phyloP scores from a whole-genome alignment of 2,113 vertebrate genomes.

The Charina bottae region DNA sequence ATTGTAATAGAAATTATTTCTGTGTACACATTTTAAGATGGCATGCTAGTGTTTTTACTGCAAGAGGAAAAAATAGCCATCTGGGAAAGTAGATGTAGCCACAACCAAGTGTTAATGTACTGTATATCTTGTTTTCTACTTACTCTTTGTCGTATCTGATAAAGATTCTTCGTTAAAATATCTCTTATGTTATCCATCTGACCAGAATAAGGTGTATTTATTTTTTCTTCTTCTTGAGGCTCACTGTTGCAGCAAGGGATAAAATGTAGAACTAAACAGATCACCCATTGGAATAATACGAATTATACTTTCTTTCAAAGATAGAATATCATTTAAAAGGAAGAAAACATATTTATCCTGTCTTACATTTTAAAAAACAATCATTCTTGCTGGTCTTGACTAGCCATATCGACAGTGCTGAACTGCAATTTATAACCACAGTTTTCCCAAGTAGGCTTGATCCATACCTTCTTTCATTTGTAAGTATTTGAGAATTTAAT shows the following conservation, averaged over 20 bases:
- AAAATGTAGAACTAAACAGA: slow-evolving; percentile 9
- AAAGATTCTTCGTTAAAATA: slow-evolving; percentile 95
- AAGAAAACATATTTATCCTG: background rate
- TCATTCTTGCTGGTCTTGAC: background rate
- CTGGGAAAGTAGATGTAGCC: slow-evolving; percentile 25
- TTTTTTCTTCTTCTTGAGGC: slow-evolving; percentile 77
- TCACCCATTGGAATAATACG: slow-evolving; percentile 16
- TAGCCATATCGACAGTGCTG: background rate
- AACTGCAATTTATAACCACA: background rate
- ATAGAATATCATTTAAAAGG: slow-evolving; percentile 9
- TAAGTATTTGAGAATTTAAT: background rate
- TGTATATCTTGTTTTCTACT: slow-evolving; percentile 63
- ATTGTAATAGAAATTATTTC: slow-evolving; percentile 21
- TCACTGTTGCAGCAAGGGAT: slow-evolving; percentile 66
- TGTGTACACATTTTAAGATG: background rate
- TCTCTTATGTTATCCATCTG: slow-evolving; percentile 91
- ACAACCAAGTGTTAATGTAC: slow-evolving; percentile 44
- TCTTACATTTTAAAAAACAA: slow-evolving; percentile 1
- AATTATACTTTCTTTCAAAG: slow-evolving; percentile 21
- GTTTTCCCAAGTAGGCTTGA: background rate
- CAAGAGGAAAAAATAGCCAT: slow-evolving; percentile 23
- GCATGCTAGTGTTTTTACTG: slow-evolving; percentile 16
- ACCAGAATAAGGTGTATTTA: slow-evolving; percentile 78
- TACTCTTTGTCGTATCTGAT: slow-evolving; percentile 92
- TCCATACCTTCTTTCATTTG: background rate